Evolutionary conservation across 2,113 vertebrate species (phyloP).

Genomic region (Campylorhamphus procurvoides): DNA sequence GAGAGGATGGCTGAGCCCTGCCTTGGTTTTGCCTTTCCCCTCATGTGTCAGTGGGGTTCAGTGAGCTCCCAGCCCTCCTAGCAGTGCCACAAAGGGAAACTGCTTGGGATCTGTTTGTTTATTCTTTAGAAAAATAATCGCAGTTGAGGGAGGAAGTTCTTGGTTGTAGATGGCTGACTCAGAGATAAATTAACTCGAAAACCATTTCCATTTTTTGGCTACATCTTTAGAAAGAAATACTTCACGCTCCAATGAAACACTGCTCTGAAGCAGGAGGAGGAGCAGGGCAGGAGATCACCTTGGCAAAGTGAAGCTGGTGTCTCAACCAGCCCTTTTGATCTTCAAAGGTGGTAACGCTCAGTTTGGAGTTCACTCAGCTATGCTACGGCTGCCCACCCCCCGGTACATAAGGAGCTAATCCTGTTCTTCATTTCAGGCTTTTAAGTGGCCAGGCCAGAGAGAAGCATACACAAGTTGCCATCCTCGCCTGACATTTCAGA

Average conservation of each 20-base stretch:
- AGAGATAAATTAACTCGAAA: constrained; percentile 29
- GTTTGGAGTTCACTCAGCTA: constrained; percentile 73
- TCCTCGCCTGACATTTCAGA: neutral
- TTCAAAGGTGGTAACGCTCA: constrained; percentile 73
- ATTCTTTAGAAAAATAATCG: neutral
- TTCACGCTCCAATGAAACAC: constrained; percentile 17
- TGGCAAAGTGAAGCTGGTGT: constrained; percentile 11
- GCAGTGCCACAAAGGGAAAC: neutral
- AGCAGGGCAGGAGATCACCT: constrained; percentile 8
- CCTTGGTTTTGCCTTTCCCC: neutral
- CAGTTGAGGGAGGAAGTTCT: neutral
- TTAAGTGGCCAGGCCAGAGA: constrained; percentile 49
- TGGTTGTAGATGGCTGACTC: neutral
- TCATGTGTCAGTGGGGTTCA: neutral
- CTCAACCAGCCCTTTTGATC: constrained; percentile 73
- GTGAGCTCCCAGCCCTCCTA: neutral
- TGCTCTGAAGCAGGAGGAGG: constrained; percentile 22
- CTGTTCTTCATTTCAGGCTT: constrained; percentile 68
- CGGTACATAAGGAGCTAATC: constrained; percentile 63
- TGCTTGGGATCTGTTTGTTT: neutral
- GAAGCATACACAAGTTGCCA: neutral
- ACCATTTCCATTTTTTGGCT: constrained; percentile 2
- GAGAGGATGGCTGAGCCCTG: neutral
- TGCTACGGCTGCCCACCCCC: neutral
- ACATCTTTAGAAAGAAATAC: constrained; percentile 17